These are phyloP conservation scores for Electrona antarctica DNA, from an alignment of 2,113 vertebrate species.

Conservation along the genomic window DNA sequence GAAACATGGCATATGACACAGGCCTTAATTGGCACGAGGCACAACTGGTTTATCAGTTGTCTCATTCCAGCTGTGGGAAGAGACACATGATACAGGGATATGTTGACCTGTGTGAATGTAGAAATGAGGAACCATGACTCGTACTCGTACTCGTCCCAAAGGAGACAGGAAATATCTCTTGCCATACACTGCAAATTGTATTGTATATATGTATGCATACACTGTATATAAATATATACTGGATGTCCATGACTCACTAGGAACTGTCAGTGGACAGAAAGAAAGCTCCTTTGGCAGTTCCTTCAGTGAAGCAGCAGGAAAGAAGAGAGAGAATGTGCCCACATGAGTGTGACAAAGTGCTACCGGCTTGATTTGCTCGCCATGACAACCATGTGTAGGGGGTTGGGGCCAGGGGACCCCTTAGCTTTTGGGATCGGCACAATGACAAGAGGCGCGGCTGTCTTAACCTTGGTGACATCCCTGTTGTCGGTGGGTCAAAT, in stretches of 20 bases:
- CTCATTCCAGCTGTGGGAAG: slow-evolving; percentile 23
- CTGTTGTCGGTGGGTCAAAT: slow-evolving; percentile 78
- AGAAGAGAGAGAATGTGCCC: slow-evolving; percentile 67
- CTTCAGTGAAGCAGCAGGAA: slow-evolving; percentile 53
- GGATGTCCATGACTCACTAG: slow-evolving; percentile 53
- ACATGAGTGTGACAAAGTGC: slow-evolving; percentile 75
- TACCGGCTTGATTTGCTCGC: slow-evolving; percentile 71
- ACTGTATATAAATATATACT: slow-evolving; percentile 27
- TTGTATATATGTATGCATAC: slow-evolving; percentile 26
- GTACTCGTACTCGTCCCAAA: slow-evolving; percentile 35
- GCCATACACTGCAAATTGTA: slow-evolving; percentile 27
- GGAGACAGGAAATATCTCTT: slow-evolving; percentile 38
- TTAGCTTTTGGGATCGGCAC: slow-evolving; percentile 61
- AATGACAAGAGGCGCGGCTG: slow-evolving; percentile 63
- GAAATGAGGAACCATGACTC: slow-evolving; percentile 18
- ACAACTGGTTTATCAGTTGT: background rate
- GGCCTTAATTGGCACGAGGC: slow-evolving; percentile 6
- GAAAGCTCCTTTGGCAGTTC: slow-evolving; percentile 50
- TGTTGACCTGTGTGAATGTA: slow-evolving; percentile 17
- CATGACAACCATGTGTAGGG: slow-evolving; percentile 69
- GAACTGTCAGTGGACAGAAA: slow-evolving; percentile 49
- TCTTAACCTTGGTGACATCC: slow-evolving; percentile 73
- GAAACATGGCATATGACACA: slow-evolving; percentile 1
- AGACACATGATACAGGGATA: slow-evolving; percentile 22
- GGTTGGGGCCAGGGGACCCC: slow-evolving; percentile 30